Evolutionary conservation across 1,140 invertebrate genomes (phyloP).

Genomic region (Drosophila ananassae): DNA sequence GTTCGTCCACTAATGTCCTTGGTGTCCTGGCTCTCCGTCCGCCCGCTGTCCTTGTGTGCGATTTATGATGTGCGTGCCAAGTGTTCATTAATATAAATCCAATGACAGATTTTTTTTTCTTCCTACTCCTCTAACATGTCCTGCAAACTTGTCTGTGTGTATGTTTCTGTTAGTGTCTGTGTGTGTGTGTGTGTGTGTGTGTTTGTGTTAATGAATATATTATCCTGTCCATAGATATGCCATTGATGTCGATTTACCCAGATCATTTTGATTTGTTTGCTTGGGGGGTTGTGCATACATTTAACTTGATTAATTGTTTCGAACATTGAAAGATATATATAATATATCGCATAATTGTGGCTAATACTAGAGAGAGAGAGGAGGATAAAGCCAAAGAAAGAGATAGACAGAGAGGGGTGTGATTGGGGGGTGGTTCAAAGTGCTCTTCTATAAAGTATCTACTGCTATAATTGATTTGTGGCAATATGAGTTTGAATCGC

Average conservation of each 20-base stretch:
- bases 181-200: background rate
- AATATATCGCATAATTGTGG: conserved; percentile 68
- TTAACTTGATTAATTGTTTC: conserved; percentile 67
- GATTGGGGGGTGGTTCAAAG: conserved; percentile 24
- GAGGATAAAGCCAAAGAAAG: background rate
- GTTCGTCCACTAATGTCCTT: conserved; percentile 61
- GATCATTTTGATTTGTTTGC: conserved; percentile 55
- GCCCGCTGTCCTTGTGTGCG: conserved; percentile 46
- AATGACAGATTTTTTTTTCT: conserved; percentile 58
- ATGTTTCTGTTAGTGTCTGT: conserved; percentile 51
- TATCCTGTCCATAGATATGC: conserved; percentile 63
- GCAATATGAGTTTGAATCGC: conserved; percentile 32
- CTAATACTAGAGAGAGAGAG: conserved; percentile 23
- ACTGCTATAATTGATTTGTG: conserved; percentile 41
- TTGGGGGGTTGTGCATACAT: conserved; percentile 43
- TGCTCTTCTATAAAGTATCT: conserved; percentile 25
- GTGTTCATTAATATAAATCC: conserved; percentile 81
- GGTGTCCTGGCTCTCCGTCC: background rate
- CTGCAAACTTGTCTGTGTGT: background rate
- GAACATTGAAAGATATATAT: conserved; percentile 42
- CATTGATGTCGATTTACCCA: conserved; percentile 63
- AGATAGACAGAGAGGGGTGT: background rate
- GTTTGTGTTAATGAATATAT: conserved; percentile 71
- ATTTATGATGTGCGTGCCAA: conserved; percentile 80
- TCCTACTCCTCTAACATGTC: background rate